phyloP scores from a whole-genome alignment of 2,113 vertebrate genomes.

The Psephotus haematonotus region DNA sequence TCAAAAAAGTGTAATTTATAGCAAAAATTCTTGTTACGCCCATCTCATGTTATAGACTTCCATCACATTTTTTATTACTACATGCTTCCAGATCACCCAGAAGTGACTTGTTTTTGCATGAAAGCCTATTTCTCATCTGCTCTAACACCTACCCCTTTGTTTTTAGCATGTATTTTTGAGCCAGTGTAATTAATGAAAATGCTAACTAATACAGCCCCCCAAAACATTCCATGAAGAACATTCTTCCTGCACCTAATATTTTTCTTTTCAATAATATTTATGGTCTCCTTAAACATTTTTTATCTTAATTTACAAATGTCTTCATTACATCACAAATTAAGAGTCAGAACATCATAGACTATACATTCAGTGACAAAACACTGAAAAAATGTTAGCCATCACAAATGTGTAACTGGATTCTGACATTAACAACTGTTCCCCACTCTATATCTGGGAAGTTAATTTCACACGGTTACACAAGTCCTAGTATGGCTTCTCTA shows the following conservation, averaged over 20 bases:
- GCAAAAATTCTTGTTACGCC: neutral
- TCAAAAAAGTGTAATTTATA: neutral
- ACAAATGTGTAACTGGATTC: neutral
- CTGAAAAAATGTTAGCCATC: neutral
- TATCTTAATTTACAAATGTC: neutral
- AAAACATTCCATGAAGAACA: neutral
- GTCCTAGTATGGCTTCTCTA: neutral
- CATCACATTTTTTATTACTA: neutral
- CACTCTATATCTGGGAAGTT: neutral
- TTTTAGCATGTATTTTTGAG: neutral
- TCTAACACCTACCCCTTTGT: neutral
- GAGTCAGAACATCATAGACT: neutral
- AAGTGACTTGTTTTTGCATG: too few species aligned
- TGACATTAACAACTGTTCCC: neutral
- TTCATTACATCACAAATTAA: neutral
- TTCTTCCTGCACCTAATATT: neutral
- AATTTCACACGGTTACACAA: conserved; percentile 3
- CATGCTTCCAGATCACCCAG: neutral
- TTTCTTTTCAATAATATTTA: neutral
- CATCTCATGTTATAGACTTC: neutral
- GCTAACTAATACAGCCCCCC: neutral
- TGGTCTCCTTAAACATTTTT: neutral
- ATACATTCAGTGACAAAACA: neutral
- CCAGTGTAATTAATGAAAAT: neutral
- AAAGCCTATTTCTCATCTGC: neutral